Conservation (phyloP, 1,140 invertebrate genomes). For the Trypoxylus dichotomus region DNA sequence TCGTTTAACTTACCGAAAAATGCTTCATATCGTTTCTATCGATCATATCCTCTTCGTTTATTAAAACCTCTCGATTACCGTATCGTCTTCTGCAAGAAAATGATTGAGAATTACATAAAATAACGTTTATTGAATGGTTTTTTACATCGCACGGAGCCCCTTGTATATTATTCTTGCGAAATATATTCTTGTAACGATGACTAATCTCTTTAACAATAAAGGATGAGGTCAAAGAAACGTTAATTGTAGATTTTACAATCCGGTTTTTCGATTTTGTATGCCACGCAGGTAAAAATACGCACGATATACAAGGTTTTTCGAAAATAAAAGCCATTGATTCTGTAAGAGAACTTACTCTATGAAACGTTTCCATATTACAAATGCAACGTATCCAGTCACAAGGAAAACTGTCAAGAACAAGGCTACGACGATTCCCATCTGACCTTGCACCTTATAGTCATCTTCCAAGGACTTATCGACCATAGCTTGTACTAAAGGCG, state of each 20-base stretch:
- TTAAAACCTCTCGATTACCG: constrained; percentile 53
- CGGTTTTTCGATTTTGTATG: constrained; percentile 3
- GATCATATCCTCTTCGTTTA: constrained; percentile 53
- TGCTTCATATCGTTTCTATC: constrained; percentile 52
- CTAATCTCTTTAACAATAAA: background rate
- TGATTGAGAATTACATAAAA: background rate
- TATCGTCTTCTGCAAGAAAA: constrained; percentile 49
- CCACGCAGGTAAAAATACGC: background rate
- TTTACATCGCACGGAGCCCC: background rate
- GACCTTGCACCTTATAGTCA: background rate
- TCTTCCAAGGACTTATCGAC: background rate
- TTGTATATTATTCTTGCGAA: background rate
- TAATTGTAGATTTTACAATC: background rate
- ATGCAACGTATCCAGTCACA: background rate
- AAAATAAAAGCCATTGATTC: too few species aligned
- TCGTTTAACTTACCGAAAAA: constrained; percentile 50
- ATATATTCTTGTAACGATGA: background rate
- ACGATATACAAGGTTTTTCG: too few species aligned
- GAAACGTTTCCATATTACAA: background rate
- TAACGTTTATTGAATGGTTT: background rate
- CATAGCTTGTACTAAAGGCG: background rate
- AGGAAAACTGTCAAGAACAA: background rate
- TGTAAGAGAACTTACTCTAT: background rate
- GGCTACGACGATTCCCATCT: background rate
- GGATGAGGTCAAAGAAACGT: background rate